phyloP scores from a whole-genome alignment of 2,797 vertebrate genomes.

The Aselliscus stoliczkanus region DNA sequence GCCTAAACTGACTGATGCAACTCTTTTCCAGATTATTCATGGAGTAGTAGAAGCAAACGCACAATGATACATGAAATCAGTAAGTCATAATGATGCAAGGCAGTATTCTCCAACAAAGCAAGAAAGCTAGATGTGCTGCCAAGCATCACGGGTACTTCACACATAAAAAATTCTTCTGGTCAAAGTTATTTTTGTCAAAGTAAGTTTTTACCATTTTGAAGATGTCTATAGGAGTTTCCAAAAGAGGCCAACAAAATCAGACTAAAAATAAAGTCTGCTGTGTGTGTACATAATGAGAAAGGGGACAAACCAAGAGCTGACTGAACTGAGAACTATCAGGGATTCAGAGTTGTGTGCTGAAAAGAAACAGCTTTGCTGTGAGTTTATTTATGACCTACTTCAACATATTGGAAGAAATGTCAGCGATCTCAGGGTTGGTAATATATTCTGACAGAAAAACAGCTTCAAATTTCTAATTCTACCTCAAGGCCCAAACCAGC shows the following conservation, averaged over 20 bases:
- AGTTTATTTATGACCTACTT: slow-evolving; percentile 28
- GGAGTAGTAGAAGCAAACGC: not conserved
- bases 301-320: not conserved
- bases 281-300: not conserved
- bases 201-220: not conserved
- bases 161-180: not conserved
- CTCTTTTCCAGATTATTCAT: not conserved
- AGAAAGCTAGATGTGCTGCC: not conserved
- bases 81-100: not conserved
- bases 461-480: slow-evolving; percentile 9
- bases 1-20: not conserved
- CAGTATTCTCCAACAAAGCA: not conserved
- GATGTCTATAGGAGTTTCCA: not conserved
- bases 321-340: not conserved
- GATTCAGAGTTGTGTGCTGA: not conserved
- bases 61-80: not conserved
- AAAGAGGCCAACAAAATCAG: not conserved
- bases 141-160: not conserved
- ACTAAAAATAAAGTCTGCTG: not conserved
- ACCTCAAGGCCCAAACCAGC: not conserved
- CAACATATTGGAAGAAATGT: slow-evolving; percentile 18
- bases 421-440: not conserved
- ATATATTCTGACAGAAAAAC: slow-evolving; percentile 1
- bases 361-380: not conserved
- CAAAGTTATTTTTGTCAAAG: not conserved